These are phyloP conservation scores for Hemitrygon akajei DNA, from an alignment of 2,797 vertebrate genomes.

Conservation along the genomic window DNA sequence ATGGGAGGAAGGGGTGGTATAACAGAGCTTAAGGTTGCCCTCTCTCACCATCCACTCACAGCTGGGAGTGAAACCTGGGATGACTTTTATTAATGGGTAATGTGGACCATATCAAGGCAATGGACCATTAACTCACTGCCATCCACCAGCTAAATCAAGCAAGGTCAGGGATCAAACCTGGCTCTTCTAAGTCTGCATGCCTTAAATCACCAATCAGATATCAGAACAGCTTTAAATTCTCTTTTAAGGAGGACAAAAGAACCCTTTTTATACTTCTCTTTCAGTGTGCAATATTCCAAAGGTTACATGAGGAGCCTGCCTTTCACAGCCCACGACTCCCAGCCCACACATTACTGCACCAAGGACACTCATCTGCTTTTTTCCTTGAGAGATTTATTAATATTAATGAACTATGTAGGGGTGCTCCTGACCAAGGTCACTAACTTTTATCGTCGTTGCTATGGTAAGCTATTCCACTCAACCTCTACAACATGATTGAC, in stretches of 20 bases:
- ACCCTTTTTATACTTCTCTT: neutral
- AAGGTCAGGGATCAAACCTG: neutral
- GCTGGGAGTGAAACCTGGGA: neutral
- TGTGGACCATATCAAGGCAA: neutral
- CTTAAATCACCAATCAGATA: neutral
- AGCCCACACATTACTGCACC: neutral
- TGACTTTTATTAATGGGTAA: neutral
- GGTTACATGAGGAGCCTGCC: neutral
- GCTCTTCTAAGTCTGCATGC: neutral
- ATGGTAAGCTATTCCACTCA: neutral
- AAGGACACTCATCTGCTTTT: neutral
- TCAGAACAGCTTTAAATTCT: neutral
- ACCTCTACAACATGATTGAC: neutral
- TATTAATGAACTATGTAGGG: conserved; percentile 2
- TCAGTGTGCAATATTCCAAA: neutral
- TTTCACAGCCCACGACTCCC: neutral
- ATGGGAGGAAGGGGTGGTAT: neutral
- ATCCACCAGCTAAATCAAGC: neutral
- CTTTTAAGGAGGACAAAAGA: neutral
- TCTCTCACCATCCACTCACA: neutral
- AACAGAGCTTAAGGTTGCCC: neutral
- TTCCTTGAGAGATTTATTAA: neutral
- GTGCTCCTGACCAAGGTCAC: conserved; percentile 15
- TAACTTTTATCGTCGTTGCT: conserved; percentile 25
- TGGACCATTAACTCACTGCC: neutral